Evolutionary conservation across 1,140 invertebrate species (phyloP).

Genomic region (Eriocheir sinensis): DNA sequence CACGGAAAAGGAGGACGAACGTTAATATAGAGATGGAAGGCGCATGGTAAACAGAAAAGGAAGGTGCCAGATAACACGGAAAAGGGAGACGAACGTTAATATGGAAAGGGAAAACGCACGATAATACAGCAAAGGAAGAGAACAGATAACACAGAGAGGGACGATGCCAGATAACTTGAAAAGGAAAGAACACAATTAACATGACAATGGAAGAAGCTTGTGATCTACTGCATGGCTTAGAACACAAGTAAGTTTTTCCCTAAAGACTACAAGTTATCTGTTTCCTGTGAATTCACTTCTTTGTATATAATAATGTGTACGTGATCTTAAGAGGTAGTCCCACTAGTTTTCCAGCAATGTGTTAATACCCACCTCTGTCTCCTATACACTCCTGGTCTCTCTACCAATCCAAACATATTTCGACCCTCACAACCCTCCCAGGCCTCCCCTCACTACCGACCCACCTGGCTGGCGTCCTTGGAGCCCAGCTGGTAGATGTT

Average conservation of each 20-base stretch:
- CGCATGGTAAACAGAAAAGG: neutral
- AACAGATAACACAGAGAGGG: neutral
- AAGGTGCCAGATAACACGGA: neutral
- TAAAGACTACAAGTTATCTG: too few relatives aligned
- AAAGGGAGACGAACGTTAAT: neutral
- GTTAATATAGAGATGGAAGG: neutral
- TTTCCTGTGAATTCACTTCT: too few relatives aligned
- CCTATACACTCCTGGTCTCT: neutral
- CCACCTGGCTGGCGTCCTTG: conserved; percentile 75
- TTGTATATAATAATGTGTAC: too few relatives aligned
- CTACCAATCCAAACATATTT: neutral
- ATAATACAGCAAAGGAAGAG: neutral
- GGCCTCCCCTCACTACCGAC: neutral
- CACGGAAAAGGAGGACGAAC: neutral
- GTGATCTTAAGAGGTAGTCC: too few relatives aligned
- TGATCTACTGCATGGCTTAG: too few relatives aligned
- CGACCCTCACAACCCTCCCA: neutral
- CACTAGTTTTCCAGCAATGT: too few relatives aligned
- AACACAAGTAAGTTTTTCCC: too few relatives aligned
- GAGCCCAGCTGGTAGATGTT: conserved; percentile 89
- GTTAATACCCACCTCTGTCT: conserved; percentile 33
- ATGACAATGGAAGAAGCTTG: too few relatives aligned
- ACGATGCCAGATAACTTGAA: too few relatives aligned
- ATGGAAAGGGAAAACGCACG: neutral
- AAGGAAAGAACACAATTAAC: too few relatives aligned